phyloP scores from a whole-genome alignment of 2,888 invertebrate species.

The Xylocampa areola region DNA sequence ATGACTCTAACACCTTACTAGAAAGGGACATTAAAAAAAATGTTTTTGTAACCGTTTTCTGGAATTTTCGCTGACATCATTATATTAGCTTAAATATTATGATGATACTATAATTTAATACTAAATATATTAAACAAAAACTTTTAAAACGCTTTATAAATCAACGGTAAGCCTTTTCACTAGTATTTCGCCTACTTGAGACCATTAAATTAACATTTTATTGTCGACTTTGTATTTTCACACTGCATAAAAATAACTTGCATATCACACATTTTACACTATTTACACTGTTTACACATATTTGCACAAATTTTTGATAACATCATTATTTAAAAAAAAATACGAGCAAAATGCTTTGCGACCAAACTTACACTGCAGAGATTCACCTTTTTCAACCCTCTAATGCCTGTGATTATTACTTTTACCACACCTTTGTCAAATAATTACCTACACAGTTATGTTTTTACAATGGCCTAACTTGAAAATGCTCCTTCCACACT shows the following conservation, averaged over 20 bases:
- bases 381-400: constrained; percentile 67
- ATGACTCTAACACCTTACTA: background rate
- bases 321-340: constrained; percentile 25
- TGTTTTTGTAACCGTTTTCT: background rate
- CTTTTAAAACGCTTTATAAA: constrained; percentile 5
- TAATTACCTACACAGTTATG: constrained; percentile 83
- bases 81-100: constrained; percentile 1
- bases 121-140: background rate
- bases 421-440: constrained; percentile 76
- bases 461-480: constrained; percentile 67
- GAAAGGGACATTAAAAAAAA: too few relatives aligned
- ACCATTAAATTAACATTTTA: constrained; percentile 31
- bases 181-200: constrained; percentile 41
- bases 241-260: constrained; percentile 44
- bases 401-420: constrained; percentile 83
- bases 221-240: constrained; percentile 41
- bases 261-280: constrained; percentile 14
- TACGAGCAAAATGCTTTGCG: constrained; percentile 62
- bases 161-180: constrained; percentile 21
- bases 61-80: background rate
- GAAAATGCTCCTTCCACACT: constrained; percentile 5
- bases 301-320: constrained; percentile 21
- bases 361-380: constrained; percentile 74
- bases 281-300: constrained; percentile 28
- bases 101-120: background rate